Evolutionary conservation across 2,113 vertebrate species (phyloP).

Genomic region (Carassius gibelio): DNA sequence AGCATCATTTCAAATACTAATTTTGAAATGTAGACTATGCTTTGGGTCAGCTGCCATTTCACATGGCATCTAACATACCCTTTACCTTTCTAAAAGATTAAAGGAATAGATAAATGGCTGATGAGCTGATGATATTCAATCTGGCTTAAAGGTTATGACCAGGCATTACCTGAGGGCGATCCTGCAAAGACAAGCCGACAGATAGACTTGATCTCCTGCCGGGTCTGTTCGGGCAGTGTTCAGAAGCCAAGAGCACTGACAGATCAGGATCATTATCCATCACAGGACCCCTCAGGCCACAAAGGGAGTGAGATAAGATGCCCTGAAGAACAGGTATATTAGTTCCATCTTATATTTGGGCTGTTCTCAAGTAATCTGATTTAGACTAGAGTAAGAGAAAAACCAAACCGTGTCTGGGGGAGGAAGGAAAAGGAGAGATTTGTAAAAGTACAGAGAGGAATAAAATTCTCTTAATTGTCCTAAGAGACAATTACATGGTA

Average conservation of each 20-base stretch:
- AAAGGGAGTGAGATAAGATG: not conserved
- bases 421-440: not conserved
- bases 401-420: not conserved
- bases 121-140: slow-evolving; percentile 12
- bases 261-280: slow-evolving; percentile 15
- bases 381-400: not conserved
- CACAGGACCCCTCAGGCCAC: not conserved
- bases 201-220: not conserved
- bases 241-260: not conserved
- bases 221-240: not conserved
- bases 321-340: not conserved
- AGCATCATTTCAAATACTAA: not conserved
- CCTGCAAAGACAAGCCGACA: not conserved
- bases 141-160: slow-evolving; percentile 3
- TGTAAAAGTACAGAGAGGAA: not conserved
- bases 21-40: not conserved
- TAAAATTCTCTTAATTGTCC: not conserved
- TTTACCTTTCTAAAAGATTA: slow-evolving; percentile 17
- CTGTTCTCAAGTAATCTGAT: not conserved
- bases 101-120: not conserved
- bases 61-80: not conserved
- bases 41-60: not conserved
- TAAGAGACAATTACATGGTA: not conserved
- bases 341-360: not conserved
- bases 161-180: not conserved